Evolutionary conservation across 2,113 vertebrate species (phyloP).

Genomic region (Neomonachus schauinslandi): DNA sequence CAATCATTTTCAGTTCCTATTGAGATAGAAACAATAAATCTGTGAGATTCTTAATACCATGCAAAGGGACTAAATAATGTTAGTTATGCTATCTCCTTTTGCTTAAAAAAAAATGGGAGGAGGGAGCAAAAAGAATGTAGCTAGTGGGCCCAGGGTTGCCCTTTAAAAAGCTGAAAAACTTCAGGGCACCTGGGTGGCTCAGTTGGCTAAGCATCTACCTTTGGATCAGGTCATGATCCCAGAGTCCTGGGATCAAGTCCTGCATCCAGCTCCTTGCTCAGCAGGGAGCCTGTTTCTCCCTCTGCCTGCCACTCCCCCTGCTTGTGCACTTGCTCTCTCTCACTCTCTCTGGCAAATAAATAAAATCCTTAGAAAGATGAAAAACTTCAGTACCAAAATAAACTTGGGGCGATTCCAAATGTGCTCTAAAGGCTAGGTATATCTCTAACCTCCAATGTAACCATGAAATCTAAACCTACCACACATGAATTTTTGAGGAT

Average conservation of each 20-base stretch:
- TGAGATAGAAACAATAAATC: background rate
- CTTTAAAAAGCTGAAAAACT: background rate
- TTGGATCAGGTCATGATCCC: background rate
- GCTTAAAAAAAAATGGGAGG: background rate
- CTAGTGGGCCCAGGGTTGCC: background rate
- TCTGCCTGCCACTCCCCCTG: too few species aligned
- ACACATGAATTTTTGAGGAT: background rate
- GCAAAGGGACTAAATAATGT: background rate
- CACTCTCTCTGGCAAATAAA: background rate
- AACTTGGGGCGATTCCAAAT: background rate
- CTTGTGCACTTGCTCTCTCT: too few species aligned
- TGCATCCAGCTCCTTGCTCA: too few species aligned
- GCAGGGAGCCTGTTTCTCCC: too few species aligned
- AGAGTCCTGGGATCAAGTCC: too few species aligned
- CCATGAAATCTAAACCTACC: background rate
- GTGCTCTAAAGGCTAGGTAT: background rate
- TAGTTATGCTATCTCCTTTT: background rate
- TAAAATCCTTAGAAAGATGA: background rate
- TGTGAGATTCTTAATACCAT: background rate
- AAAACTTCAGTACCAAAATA: background rate
- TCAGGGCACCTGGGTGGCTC: background rate
- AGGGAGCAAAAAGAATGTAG: background rate
- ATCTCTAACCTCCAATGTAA: background rate
- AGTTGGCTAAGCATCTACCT: background rate
- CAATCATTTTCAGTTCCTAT: background rate